Conservation (phyloP, 2,797 vertebrate species). For the Ammospiza maritima region DNA sequence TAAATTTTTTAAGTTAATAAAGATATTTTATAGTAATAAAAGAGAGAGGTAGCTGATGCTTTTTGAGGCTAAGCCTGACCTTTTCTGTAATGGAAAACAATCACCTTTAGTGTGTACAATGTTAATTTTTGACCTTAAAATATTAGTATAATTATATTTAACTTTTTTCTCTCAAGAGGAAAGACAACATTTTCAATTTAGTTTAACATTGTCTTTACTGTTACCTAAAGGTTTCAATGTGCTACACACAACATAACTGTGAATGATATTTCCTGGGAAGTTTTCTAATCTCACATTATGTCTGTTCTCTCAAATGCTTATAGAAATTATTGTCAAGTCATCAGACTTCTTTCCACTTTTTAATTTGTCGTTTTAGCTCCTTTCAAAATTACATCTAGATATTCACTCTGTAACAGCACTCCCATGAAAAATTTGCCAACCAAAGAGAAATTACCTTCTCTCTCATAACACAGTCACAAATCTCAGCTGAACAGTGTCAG, state of each 20-base stretch:
- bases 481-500: background rate
- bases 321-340: background rate
- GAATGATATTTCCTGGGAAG: background rate
- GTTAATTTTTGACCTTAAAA: background rate
- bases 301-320: background rate
- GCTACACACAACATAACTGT: background rate
- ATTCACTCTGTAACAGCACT: background rate
- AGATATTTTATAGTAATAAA: background rate
- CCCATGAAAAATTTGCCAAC: background rate
- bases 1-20: background rate
- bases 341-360: background rate
- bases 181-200: background rate
- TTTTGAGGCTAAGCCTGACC: background rate
- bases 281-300: background rate
- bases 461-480: background rate
- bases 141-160: background rate
- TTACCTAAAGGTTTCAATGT: background rate
- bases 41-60: background rate
- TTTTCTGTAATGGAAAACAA: slow-evolving; percentile 4
- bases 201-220: background rate
- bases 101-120: background rate
- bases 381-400: background rate
- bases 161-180: background rate
- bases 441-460: background rate
- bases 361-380: background rate